A percentile compares a stretch with the other conserved stretches of the same genome.
Conservation (phyloP, 2,888 invertebrate species). For the Acanthosepion esculentum region DNA sequence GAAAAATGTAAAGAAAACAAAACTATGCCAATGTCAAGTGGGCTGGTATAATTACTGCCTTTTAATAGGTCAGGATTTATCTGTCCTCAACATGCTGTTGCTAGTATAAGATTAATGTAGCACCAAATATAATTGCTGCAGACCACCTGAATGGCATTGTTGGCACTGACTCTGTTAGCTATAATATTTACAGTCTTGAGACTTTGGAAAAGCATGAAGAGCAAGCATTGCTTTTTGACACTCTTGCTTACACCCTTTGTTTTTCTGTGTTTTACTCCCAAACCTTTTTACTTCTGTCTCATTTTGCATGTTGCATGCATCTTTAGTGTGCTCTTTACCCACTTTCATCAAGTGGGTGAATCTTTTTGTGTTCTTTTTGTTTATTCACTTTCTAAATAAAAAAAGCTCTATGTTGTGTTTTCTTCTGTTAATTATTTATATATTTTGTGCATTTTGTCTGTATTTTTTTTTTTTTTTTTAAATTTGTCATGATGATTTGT, state of each 20-base stretch:
- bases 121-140: background rate
- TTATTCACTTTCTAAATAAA: background rate
- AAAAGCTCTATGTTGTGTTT: background rate
- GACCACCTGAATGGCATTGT: background rate
- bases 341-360: background rate
- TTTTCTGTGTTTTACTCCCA: background rate
- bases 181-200: background rate
- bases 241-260: background rate
- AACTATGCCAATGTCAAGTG: background rate
- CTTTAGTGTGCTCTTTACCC: background rate
- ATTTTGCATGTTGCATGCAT: background rate
- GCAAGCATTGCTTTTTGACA: slow-evolving; percentile 18
- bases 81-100: background rate
- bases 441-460: slow-evolving; percentile 25
- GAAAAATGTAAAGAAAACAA: background rate
- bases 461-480: slow-evolving; percentile 34
- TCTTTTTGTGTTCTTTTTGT: background rate
- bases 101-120: background rate
- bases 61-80: background rate
- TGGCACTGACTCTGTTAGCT: background rate
- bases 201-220: slow-evolving; percentile 8
- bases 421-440: slow-evolving; percentile 10
- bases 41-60: slow-evolving; percentile 1
- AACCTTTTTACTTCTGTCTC: background rate
- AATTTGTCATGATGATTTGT: background rate